These are phyloP conservation scores for Tipula helvola DNA, from an alignment of 2,888 invertebrate genomes.

Conservation along the genomic window DNA sequence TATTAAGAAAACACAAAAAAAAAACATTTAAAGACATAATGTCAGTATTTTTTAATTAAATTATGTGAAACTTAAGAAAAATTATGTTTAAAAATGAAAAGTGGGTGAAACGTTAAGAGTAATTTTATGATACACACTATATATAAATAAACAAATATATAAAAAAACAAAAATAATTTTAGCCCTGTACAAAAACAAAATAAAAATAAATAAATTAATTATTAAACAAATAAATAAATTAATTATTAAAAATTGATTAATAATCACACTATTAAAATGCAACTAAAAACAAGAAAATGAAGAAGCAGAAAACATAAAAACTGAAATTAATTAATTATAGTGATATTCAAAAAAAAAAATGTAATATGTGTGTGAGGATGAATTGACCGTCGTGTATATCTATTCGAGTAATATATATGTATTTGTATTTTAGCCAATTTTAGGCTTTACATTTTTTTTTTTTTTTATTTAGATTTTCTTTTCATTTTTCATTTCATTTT, in stretches of 20 bases:
- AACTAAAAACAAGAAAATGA: background rate
- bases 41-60: background rate
- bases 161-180: background rate
- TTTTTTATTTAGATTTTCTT: background rate
- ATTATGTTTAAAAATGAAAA: background rate
- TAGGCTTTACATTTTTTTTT: background rate
- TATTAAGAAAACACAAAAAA: background rate
- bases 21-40: slow-evolving; percentile 4
- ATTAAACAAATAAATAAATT: background rate
- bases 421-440: background rate
- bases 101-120: background rate
- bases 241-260: background rate
- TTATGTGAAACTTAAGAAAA: background rate
- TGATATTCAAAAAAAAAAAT: background rate
- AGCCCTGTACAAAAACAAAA: background rate
- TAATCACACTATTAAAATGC: background rate
- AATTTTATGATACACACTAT: background rate
- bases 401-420: background rate
- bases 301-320: background rate
- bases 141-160: background rate
- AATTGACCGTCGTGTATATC: background rate
- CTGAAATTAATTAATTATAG: background rate
- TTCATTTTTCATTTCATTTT: background rate
- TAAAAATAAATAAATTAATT: background rate
- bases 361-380: background rate